Percentiles rank a stretch among this genome's conserved stretches.
phyloP scores from a whole-genome alignment of 2,113 vertebrate genomes.

The Progne subis region DNA sequence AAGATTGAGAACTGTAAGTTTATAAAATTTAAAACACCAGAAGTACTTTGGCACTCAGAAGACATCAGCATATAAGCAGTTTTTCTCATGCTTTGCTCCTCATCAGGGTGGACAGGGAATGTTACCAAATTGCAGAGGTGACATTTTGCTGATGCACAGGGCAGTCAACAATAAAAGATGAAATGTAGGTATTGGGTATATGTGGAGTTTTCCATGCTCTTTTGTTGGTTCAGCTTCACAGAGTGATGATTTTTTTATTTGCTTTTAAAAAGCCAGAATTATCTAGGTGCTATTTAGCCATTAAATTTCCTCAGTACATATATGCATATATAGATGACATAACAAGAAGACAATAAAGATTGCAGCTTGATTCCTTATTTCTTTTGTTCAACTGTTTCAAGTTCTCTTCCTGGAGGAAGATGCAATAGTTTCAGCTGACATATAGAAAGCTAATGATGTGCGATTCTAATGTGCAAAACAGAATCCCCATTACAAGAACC shows the following conservation, averaged over 20 bases:
- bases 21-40: neutral
- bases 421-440: slow-evolving; percentile 14
- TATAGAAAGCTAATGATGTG: slow-evolving; percentile 34
- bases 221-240: neutral
- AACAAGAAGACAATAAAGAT: neutral
- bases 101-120: neutral
- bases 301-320: neutral
- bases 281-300: neutral
- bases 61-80: neutral
- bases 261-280: neutral
- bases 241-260: neutral
- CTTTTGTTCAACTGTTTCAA: slow-evolving; percentile 17
- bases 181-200: neutral
- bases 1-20: neutral
- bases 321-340: neutral
- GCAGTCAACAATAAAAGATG: neutral
- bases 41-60: neutral
- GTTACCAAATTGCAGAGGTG: neutral
- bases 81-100: neutral
- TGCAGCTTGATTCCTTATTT: slow-evolving; percentile 19
- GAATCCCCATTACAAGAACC: slow-evolving; percentile 13
- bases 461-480: slow-evolving; percentile 32
- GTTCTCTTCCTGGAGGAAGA: neutral
- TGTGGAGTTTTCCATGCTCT: neutral
- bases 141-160: neutral